Conservation (phyloP, 2,888 invertebrate species). For the Melanostoma mellinum region DNA sequence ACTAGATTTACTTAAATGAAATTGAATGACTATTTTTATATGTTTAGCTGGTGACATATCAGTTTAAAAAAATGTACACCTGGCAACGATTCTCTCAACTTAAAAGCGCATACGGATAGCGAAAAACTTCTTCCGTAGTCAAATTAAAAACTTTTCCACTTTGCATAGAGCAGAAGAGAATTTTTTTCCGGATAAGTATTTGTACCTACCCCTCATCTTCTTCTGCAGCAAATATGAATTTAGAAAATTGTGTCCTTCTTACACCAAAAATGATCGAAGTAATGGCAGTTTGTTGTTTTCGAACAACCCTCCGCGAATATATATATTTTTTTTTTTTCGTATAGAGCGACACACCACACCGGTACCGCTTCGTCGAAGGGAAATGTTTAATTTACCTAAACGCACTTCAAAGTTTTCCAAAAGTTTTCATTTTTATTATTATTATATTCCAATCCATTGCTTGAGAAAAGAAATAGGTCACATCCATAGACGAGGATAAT, state of each 20-base stretch:
- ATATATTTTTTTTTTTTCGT: conserved; percentile 22
- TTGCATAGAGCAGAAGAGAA: conserved; percentile 41
- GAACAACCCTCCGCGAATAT: conserved; percentile 17
- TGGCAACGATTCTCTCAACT: conserved; percentile 22
- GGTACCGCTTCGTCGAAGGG: background rate
- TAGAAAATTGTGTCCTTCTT: background rate
- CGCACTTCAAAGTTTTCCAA: conserved; percentile 58
- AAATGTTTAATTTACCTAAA: conserved; percentile 41
- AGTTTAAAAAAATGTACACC: background rate
- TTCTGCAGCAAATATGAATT: conserved; percentile 17
- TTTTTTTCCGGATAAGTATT: conserved; percentile 18
- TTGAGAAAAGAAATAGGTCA: conserved; percentile 58
- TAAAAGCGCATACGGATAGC: conserved; percentile 59
- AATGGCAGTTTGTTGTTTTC: conserved; percentile 61
- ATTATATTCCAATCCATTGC: conserved; percentile 65
- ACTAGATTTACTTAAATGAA: too few species aligned
- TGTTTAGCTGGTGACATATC: too few species aligned
- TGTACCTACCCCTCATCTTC: conserved; percentile 20
- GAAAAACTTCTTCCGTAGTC: conserved; percentile 61
- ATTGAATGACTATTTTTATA: too few species aligned
- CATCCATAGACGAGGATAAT: conserved; percentile 59
- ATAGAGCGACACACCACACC: conserved; percentile 13
- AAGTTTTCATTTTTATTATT: conserved; percentile 59
- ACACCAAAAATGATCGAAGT: conserved; percentile 53
- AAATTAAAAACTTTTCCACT: conserved; percentile 72